Evolutionary conservation across 2,797 vertebrate genomes (phyloP).

Genomic region (Bradypodion ventrale): DNA sequence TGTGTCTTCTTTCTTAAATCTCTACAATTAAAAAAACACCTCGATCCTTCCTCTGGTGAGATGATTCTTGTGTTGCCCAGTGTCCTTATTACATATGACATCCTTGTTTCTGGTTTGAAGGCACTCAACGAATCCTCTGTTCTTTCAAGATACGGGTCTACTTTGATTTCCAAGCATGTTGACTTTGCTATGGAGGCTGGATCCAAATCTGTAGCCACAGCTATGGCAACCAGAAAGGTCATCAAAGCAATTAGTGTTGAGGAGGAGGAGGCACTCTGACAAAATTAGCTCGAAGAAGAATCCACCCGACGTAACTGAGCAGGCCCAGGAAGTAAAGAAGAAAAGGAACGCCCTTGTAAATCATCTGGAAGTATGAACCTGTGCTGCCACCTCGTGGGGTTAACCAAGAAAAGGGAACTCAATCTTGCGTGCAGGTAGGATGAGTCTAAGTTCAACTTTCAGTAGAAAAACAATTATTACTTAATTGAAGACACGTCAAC

Average conservation of each 20-base stretch:
- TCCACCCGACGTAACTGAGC: too few species aligned
- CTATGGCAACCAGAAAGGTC: too few species aligned
- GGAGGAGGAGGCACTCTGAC: too few species aligned
- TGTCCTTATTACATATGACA: too few species aligned
- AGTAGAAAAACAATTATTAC: background rate
- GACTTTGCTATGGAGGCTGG: too few species aligned
- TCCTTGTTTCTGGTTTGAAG: background rate
- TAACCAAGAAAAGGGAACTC: background rate
- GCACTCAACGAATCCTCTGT: background rate
- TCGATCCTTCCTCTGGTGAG: background rate
- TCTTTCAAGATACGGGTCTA: background rate
- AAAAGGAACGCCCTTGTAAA: background rate
- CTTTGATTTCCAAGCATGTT: too few species aligned
- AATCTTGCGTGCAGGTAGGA: background rate
- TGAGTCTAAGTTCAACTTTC: too few species aligned
- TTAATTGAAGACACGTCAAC: too few species aligned
- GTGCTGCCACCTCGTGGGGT: conserved; percentile 18
- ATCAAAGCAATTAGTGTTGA: background rate
- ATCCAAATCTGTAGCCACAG: too few species aligned
- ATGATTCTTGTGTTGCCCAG: too few species aligned
- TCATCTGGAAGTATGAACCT: background rate
- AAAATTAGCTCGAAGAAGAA: background rate
- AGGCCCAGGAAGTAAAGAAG: background rate
- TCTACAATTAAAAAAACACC: background rate
- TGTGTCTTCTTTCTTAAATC: too few species aligned